These are phyloP conservation scores for Trissolcus brochymenae DNA, from an alignment of 2,888 invertebrate genomes.

Conservation along the genomic window DNA sequence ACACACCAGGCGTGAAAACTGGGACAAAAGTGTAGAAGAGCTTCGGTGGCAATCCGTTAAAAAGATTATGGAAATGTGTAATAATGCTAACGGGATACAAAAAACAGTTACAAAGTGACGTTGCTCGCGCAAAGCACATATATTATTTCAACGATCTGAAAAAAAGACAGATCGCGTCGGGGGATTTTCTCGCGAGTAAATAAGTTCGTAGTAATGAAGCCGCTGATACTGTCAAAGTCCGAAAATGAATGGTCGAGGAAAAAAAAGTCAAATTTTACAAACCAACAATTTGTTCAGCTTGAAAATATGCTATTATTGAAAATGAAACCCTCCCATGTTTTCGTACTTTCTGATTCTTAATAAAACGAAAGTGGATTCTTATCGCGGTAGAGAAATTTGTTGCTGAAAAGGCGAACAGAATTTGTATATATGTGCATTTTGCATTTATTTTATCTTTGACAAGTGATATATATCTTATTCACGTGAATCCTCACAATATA, in stretches of 20 bases:
- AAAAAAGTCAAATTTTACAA: not conserved
- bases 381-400: too few species aligned
- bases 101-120: constrained; percentile 37
- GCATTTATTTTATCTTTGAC: too few species aligned
- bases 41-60: constrained; percentile 62
- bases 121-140: constrained; percentile 23
- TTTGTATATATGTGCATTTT: too few species aligned
- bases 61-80: constrained; percentile 63
- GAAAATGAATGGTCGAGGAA: not conserved
- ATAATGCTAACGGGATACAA: constrained; percentile 62
- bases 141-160: constrained; percentile 11
- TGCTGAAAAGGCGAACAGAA: too few species aligned
- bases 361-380: too few species aligned
- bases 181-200: not conserved
- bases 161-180: constrained; percentile 1
- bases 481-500: too few species aligned
- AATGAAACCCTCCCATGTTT: too few species aligned
- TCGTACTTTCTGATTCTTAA: too few species aligned
- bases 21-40: constrained; percentile 55
- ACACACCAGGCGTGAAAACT: constrained; percentile 58
- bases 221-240: too few species aligned
- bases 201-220: not conserved
- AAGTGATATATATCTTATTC: too few species aligned
- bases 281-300: not conserved
- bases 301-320: too few species aligned